Evolutionary conservation across 92 coral and sea anemone species (phyloP).

Genomic region (Epizoanthus scotinus): DNA sequence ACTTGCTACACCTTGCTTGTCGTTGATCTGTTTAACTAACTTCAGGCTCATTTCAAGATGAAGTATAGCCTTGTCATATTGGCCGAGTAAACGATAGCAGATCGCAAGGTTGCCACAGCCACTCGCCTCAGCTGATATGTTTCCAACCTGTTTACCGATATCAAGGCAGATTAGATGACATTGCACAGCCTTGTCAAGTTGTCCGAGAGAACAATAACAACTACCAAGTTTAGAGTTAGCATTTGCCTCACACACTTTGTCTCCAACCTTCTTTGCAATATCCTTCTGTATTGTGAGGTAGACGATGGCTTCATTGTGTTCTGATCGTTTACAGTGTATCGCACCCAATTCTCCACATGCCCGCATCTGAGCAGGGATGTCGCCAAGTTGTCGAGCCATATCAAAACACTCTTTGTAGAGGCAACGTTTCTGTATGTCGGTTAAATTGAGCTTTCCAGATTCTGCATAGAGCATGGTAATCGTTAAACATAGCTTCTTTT

Average conservation of each 20-base stretch:
- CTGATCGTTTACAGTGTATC: background rate
- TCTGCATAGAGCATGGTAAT: background rate
- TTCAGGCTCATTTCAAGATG: background rate
- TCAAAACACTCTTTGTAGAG: background rate
- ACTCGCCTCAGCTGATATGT: background rate
- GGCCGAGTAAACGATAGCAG: background rate
- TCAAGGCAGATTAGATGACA: background rate
- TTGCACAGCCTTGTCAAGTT: background rate
- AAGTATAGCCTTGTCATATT: background rate
- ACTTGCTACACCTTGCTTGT: background rate
- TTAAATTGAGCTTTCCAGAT: background rate
- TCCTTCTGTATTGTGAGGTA: too few species aligned
- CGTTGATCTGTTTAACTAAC: background rate
- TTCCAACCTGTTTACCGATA: background rate
- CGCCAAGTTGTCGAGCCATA: background rate
- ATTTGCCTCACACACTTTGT: too few species aligned
- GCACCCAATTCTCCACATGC: background rate
- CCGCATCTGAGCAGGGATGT: background rate
- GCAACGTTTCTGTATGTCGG: background rate
- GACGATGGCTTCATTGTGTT: too few species aligned
- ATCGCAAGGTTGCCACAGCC: background rate
- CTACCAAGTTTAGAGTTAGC: too few species aligned
- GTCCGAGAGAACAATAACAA: too few species aligned
- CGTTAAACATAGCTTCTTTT: background rate
- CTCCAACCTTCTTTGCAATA: too few species aligned